Base-by-base conservation (phyloP, 2,113 vertebrate species). In the Hippocampus abdominalis region DNA sequence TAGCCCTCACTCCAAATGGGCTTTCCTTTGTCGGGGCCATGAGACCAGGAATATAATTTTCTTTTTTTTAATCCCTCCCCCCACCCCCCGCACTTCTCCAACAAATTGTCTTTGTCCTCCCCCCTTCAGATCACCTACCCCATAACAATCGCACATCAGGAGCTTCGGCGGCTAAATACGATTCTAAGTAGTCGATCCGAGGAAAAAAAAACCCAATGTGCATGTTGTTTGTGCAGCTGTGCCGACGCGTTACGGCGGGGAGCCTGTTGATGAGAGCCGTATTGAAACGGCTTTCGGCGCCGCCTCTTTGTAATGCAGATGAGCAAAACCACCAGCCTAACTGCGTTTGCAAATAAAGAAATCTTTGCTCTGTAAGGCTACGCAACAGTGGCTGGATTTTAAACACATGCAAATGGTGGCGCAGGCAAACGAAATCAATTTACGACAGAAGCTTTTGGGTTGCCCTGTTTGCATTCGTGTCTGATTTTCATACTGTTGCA, bases 271-370 rank as follows among this genome's bases (percentile, higher is more conserved):
- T 82, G 81, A 85, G 87, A 75, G 71, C 57, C 23, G 71, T 72
- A 82, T 79, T 83, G 83, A 83, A 88, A 73, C 57, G 70, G 69
- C 74, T 74, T 83, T 80, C 66, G 64, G 69, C 71, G 72, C 40
- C 72, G 51, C 80, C 79, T 74, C 72, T 75, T 78, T 79, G 66
- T 82, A 84, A 88, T 88, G 80, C 76, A 84, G 81, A 86, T 70
- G 70, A 79, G 81, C 29, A 48, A 72, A 84, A 79, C 8, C 69
- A 67, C 39, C 42, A 64, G 76, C 53, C 69, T 69, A 73, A 78
- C 81, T 71, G 61, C 57, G 73, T 56, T 11, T 25, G 68, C n/a
- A 65, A 72, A 79, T 73, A 84, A 80, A 75, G 66, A 80, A 73
- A 80, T 65, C 65, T 63, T 49, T 21, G 68, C 48, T 73, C 39